Conservation (phyloP, 2,888 invertebrate species). For the Temnothorax unifasciatus region DNA sequence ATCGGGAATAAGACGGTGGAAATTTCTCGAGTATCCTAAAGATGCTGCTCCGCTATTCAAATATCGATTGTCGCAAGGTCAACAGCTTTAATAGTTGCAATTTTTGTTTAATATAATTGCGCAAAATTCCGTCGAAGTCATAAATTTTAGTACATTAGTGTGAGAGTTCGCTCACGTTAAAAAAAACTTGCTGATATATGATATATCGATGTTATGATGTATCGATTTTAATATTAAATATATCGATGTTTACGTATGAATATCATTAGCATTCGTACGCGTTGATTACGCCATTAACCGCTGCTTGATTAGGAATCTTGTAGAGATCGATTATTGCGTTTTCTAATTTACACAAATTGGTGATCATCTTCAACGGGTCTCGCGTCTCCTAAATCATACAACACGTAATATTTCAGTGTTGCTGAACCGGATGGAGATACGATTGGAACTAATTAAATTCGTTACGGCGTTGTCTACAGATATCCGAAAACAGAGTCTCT, state of each 20-base stretch:
- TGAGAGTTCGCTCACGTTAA: neutral
- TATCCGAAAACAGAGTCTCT: neutral
- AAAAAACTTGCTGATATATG: neutral
- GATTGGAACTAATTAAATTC: constrained; percentile 27
- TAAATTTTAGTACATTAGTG: neutral
- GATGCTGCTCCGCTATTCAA: neutral
- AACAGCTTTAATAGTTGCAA: neutral
- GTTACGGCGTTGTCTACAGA: neutral
- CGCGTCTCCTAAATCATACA: constrained; percentile 5
- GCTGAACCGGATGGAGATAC: neutral
- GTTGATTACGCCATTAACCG: neutral
- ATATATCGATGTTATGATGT: neutral
- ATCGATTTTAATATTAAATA: constrained; percentile 16
- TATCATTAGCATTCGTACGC: constrained; percentile 4
- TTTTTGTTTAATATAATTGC: neutral
- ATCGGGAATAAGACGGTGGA: constrained; percentile 19
- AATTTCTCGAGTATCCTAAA: constrained; percentile 31
- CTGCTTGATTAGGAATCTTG: neutral
- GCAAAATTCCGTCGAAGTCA: neutral
- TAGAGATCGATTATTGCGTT: neutral
- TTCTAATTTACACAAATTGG: constrained; percentile 14
- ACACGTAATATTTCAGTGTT: neutral
- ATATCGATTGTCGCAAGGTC: neutral
- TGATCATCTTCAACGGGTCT: neutral
- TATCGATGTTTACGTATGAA: neutral